A percentile compares a stretch with the other conserved stretches of the same genome.
Evolutionary conservation across 1,140 invertebrate species (phyloP).

Genomic region (Drosophila simulans): DNA sequence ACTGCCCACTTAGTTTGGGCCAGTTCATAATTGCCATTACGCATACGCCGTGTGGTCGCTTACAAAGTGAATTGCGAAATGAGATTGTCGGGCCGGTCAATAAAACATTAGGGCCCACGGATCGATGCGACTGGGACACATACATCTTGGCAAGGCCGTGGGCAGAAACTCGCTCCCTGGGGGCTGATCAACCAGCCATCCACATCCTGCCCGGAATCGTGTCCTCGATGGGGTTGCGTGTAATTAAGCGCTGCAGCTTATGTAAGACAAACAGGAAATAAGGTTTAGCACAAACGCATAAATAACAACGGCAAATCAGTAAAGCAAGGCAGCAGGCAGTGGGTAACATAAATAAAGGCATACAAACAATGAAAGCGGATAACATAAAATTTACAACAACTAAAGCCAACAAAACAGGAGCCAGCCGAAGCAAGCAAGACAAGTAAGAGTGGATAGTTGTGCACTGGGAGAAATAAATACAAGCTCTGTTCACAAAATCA

Average conservation of each 20-base stretch:
- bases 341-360: constrained; percentile 72
- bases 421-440: constrained; percentile 15
- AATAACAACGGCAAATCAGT: constrained; percentile 68
- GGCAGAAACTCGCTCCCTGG: constrained; percentile 6
- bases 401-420: constrained; percentile 52
- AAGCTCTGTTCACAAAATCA: too few species aligned
- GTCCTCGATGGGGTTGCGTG: constrained; percentile 57
- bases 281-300: constrained; percentile 79
- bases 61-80: constrained; percentile 51
- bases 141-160: constrained; percentile 19
- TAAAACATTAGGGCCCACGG: constrained; percentile 34
- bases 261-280: constrained; percentile 81
- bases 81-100: constrained; percentile 38
- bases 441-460: constrained; percentile 42
- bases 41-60: constrained; percentile 69
- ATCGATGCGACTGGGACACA: constrained; percentile 18
- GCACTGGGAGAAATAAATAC: constrained; percentile 16
- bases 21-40: constrained; percentile 76
- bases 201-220: constrained; percentile 34
- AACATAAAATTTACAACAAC: constrained; percentile 82
- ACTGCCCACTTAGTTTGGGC: constrained; percentile 36
- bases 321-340: constrained; percentile 24
- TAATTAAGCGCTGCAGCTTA: constrained; percentile 81
- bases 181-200: constrained; percentile 29
- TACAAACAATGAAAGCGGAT: constrained; percentile 79